Percentiles rank a stretch among this genome's conserved stretches.
phyloP scores from a whole-genome alignment of 1,140 invertebrate species.

The Drosophila watanabei region DNA sequence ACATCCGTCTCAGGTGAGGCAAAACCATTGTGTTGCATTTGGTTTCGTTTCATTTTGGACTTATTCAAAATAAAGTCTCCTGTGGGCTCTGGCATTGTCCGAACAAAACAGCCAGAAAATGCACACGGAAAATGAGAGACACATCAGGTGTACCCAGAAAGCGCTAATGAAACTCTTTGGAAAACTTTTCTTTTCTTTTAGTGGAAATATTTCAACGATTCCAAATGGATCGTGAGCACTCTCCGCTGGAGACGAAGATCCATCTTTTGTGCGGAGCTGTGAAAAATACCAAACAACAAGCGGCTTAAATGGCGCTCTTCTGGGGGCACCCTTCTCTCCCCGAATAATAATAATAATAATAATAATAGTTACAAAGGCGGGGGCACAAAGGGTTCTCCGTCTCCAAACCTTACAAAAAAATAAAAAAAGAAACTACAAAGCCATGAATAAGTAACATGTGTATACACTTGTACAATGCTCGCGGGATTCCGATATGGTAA shows the following conservation, averaged over 20 bases:
- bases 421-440: too few relatives aligned
- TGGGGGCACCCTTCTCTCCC: constrained; percentile 21
- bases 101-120: constrained; percentile 17
- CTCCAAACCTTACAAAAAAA: constrained; percentile 3
- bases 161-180: constrained; percentile 71
- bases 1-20: constrained; percentile 59
- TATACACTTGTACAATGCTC: constrained; percentile 58
- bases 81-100: constrained; percentile 63
- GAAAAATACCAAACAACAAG: constrained; percentile 77
- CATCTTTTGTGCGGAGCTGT: constrained; percentile 75
- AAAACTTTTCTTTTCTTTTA: constrained; percentile 59
- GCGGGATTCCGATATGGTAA: constrained; percentile 55
- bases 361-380: constrained; percentile 57
- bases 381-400: constrained; percentile 50
- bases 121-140: constrained; percentile 5
- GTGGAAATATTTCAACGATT: constrained; percentile 60
- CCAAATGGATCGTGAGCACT: constrained; percentile 66
- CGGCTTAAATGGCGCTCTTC: constrained; percentile 81
- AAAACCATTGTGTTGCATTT: constrained; percentile 61
- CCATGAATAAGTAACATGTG: constrained; percentile 61
- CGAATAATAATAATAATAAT: constrained; percentile 60
- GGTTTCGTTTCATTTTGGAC: constrained; percentile 42
- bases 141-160: constrained; percentile 65
- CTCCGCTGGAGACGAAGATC: constrained; percentile 75
- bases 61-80: constrained; percentile 72